These are phyloP conservation scores for Bruchidius siliquastri DNA, from an alignment of 2,888 invertebrate genomes.

Conservation along the genomic window DNA sequence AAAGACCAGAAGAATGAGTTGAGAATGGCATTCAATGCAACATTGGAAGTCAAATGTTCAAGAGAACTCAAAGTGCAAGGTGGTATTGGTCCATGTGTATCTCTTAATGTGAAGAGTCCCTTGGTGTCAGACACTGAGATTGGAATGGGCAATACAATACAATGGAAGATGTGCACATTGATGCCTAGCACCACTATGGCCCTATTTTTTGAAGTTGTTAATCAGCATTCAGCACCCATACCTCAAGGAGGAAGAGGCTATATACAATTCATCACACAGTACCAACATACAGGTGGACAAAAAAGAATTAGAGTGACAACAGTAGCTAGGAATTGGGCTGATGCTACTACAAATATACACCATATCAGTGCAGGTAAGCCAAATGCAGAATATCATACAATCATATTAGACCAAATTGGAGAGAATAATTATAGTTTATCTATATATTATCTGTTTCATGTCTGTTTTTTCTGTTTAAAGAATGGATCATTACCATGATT, in stretches of 20 bases:
- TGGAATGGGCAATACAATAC: slow-evolving; percentile 94
- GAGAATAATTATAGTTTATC: no score
- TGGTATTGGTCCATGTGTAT: slow-evolving; percentile 95
- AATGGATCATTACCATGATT: no score
- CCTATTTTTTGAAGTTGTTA: slow-evolving; percentile 95
- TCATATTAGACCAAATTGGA: no score
- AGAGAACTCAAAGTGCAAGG: slow-evolving; percentile 92
- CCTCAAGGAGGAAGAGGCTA: slow-evolving; percentile 95
- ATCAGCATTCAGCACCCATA: slow-evolving; percentile 89
- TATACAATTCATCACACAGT: slow-evolving; percentile 97
- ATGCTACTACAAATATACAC: slow-evolving; percentile 82
- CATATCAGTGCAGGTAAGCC: slow-evolving; percentile 73
- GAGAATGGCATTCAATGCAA: slow-evolving; percentile 98
- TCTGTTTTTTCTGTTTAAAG: no score
- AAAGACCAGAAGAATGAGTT: slow-evolving; percentile 85
- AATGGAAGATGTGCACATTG: slow-evolving; percentile 97
- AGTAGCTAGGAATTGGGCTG: slow-evolving; percentile 97
- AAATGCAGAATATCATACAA: neutral
- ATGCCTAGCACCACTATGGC: slow-evolving; percentile 89
- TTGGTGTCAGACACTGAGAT: slow-evolving; percentile 95
- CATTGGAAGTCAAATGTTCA: slow-evolving; percentile 94
- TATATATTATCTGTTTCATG: no score
- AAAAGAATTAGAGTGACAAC: slow-evolving; percentile 94
- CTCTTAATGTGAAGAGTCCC: slow-evolving; percentile 85
- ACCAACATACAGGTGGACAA: slow-evolving; percentile 94